Percentiles rank a stretch among this genome's conserved stretches.
phyloP scores from a whole-genome alignment of 2,113 vertebrate species.

The Eurystomus gularis region DNA sequence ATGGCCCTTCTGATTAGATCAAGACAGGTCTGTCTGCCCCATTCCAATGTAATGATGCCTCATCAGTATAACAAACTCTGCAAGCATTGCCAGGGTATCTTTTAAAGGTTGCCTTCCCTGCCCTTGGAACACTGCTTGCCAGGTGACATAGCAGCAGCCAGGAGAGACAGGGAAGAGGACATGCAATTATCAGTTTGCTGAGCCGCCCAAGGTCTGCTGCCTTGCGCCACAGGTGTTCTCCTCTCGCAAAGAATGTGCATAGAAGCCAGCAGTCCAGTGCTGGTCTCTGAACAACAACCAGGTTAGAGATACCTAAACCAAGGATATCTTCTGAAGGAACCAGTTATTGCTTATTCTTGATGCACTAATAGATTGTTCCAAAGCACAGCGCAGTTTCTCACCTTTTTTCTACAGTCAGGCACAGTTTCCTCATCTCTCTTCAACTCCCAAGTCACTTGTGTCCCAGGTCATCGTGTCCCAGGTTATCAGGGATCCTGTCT shows the following conservation, averaged over 20 bases:
- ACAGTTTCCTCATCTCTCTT: background rate
- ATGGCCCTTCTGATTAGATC: background rate
- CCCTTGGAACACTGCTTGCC: background rate
- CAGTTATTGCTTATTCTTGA: background rate
- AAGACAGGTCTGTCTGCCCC: background rate
- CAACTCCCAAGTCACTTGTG: background rate
- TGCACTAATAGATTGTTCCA: background rate
- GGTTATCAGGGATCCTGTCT: background rate
- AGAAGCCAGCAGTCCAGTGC: background rate
- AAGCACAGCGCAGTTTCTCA: background rate
- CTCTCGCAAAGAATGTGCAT: background rate
- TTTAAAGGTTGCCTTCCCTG: background rate
- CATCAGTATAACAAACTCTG: background rate
- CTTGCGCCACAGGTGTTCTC: background rate
- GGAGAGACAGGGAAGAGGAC: background rate
- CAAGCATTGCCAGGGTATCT: background rate
- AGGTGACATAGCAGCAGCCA: background rate
- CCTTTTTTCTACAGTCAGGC: background rate
- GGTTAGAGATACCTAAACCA: background rate
- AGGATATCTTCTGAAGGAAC: background rate
- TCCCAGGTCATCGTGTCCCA: background rate
- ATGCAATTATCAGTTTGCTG: background rate
- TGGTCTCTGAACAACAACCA: background rate
- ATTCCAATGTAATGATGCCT: background rate
- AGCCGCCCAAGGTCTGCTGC: background rate